Base-by-base conservation (phyloP, 2,797 vertebrate species). In the Pelochelys cantorii region DNA sequence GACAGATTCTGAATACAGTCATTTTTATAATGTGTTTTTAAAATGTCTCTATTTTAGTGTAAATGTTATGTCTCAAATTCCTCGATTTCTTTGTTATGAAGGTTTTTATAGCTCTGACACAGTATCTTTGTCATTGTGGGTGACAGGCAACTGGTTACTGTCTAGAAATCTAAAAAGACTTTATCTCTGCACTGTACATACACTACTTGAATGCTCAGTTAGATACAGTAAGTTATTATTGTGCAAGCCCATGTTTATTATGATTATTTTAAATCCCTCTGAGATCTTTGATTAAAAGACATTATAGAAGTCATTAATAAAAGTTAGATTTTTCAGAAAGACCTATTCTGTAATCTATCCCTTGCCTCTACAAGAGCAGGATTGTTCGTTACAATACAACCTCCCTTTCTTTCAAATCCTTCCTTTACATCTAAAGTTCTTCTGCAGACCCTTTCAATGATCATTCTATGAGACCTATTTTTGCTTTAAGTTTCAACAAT, bases 401-500 rank as follows among this genome's bases (percentile, higher is more conserved):
- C 18, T 37, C 34, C 65, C 18, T 31, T 68, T 68, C n/a, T 71
- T 71, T 71, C 65, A 71, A 22, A 71, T 71, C n/a, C 65, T 71
- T 71, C 65, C 65, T 71, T 71, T 71, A 71, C n/a, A 71, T 34
- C n/a, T 71, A 37, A 22, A 37, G 17, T 71, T 71, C 65, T 71
- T 71, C n/a, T 71, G n/a, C n/a, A 71, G 65, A 22, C 22, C 65
- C 18, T 11, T 71, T 71, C 18, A 71, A 22, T 71, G n/a, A 37
- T 71, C 65, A 83, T 65, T 65, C 17, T 81, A 60, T 29, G 74
- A 84, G 52, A 85, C 9, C 54, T 87, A 52, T 48, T 87, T 48
- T 89, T 82, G 60, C 37, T 90, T 83, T 84, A 60, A 92, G 84
- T 37, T 74, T 87, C 5, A 87, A 89, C 14, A 81, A 59, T 75